Base-by-base conservation (phyloP, 1,140 invertebrate species). In the Stegodyphus dumicola region DNA sequence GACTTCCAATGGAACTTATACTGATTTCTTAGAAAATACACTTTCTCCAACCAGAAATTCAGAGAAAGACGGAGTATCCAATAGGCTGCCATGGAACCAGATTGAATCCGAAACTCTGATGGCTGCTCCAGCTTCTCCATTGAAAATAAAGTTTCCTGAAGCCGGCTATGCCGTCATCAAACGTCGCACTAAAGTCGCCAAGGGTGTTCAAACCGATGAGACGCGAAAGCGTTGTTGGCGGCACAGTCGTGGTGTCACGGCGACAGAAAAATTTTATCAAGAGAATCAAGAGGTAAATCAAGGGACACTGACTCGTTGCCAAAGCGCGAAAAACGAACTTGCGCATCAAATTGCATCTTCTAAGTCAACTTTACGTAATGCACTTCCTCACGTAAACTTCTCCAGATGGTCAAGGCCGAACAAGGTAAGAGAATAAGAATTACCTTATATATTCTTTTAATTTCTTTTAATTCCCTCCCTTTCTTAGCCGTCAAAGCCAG, bases 151-250 rank as follows among this genome's bases (percentile, higher is more conserved):
- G 7, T 67, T 18, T 10, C 9, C 66, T 9, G 66, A 67, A 9
- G 18, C 15, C n/a, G 18, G 66, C 15, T 67, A 67, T 67, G 66
- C 13, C 66, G 66, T 67, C 7, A n/a, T 67, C 9, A 67, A 67
- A 10, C 66, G 66, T 6, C 66, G 7, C 66, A n/a, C 66, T n/a
- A 67, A 67, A 18, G 66, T 67, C 66, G 66, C 66, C 66, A 67
- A 67, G 18, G 66, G 66, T 17, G 66, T 67, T 9, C 66, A 67
- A 18, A 67, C 66, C 9, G 66, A 67, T 17, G 66, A 67, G 18
- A 9, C 18, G 10, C 15, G 66, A 18, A 67, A 67, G 18, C 66
- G 66, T 6, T 67, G 66, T 18, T 67, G 66, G 66, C 15, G 66
- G 7, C 66, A 67, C 18, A 67, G 66, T 6, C 15, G 18, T 9